These are phyloP conservation scores for Diarsia brunnea DNA, from an alignment of 2,888 invertebrate genomes.

Conservation along the genomic window DNA sequence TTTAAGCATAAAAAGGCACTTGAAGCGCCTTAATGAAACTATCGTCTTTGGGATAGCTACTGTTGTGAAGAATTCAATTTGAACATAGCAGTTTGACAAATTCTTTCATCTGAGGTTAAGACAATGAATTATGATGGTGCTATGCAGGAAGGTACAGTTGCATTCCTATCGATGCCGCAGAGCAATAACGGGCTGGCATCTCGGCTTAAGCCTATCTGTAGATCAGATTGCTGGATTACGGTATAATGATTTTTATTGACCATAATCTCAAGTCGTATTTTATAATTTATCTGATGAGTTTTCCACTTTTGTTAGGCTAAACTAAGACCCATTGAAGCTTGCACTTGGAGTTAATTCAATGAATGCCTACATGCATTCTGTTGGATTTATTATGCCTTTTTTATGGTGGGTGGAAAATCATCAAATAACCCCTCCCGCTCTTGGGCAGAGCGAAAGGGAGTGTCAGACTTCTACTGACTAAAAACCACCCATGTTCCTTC, in stretches of 20 bases:
- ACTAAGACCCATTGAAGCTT: background rate
- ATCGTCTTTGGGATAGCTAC: background rate
- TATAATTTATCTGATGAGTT: background rate
- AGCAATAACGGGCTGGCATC: constrained; percentile 40
- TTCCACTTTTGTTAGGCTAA: background rate
- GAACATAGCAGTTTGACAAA: too few species aligned
- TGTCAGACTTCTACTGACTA: too few species aligned
- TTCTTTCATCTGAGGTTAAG: background rate
- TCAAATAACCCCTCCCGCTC: too few species aligned
- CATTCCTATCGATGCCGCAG: constrained; percentile 35
- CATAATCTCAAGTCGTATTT: background rate
- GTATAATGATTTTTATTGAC: constrained; percentile 11
- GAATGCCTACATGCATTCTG: too few species aligned
- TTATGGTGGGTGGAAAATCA: too few species aligned
- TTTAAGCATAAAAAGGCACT: too few species aligned
- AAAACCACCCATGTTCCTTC: too few species aligned
- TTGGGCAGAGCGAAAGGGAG: too few species aligned
- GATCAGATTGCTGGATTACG: constrained; percentile 16
- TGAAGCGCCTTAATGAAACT: background rate
- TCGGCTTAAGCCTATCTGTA: background rate
- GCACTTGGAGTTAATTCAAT: too few species aligned
- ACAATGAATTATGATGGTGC: background rate
- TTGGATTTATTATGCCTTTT: too few species aligned
- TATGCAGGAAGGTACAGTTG: constrained; percentile 33
- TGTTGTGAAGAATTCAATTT: background rate